A percentile compares a stretch with the other conserved stretches of the same genome.
Conservation (phyloP, 1,140 invertebrate species). For the Bicyclus anynana region DNA sequence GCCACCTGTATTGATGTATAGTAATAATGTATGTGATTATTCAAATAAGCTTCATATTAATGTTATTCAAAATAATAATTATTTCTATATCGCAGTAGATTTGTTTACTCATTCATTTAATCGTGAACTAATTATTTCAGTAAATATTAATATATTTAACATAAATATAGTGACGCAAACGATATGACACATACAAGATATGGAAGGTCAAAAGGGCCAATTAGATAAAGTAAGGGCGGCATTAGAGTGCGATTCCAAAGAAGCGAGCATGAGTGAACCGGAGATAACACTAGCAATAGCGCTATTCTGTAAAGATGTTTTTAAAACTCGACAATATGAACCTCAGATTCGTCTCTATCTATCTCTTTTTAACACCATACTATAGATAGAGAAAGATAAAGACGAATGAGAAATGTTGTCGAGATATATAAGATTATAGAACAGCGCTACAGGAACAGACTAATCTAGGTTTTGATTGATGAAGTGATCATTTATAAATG, state of each 20-base stretch:
- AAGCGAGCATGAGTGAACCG: too few relatives aligned
- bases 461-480: too few relatives aligned
- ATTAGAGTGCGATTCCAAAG: background rate
- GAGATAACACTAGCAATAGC: too few relatives aligned
- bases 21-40: slow-evolving; percentile 18
- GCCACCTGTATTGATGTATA: slow-evolving; percentile 44
- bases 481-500: too few relatives aligned
- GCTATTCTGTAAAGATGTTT: too few relatives aligned
- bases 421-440: too few relatives aligned
- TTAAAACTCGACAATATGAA: too few relatives aligned
- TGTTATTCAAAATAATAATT: slow-evolving; percentile 15
- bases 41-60: slow-evolving; percentile 14
- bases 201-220: slow-evolving; percentile 9
- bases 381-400: too few relatives aligned
- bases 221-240: slow-evolving; percentile 5
- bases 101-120: slow-evolving; percentile 19
- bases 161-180: slow-evolving; percentile 12
- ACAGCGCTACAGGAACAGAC: too few relatives aligned
- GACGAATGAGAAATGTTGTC: too few relatives aligned
- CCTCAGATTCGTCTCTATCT: too few relatives aligned
- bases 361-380: too few relatives aligned
- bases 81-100: slow-evolving; percentile 22
- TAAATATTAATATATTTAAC: slow-evolving; percentile 7
- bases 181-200: slow-evolving; percentile 12
- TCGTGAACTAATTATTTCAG: slow-evolving; percentile 20